Percentiles rank a stretch among this genome's conserved stretches.
These are phyloP conservation scores for Sesia apiformis DNA, from an alignment of 2,888 invertebrate genomes.

Conservation along the genomic window DNA sequence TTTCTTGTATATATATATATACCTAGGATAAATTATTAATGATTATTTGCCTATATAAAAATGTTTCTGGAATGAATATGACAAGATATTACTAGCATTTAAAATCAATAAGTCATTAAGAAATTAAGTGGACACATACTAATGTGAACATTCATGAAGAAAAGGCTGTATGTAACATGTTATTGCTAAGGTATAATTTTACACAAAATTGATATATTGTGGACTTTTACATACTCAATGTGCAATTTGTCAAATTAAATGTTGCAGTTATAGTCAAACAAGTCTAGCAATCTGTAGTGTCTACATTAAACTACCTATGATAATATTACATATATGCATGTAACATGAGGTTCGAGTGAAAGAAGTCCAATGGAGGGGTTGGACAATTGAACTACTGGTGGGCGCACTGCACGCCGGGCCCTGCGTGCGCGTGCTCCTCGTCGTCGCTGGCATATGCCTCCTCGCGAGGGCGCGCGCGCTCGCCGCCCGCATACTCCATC, in stretches of 20 bases:
- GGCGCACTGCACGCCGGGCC: conserved; percentile 84
- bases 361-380: conserved; percentile 21
- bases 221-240: neutral
- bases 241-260: neutral
- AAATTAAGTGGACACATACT: too few species aligned
- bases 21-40: too few species aligned
- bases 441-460: conserved; percentile 84
- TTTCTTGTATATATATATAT: too few species aligned
- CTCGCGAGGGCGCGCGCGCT: conserved; percentile 69
- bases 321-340: conserved; percentile 38
- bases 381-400: conserved; percentile 79
- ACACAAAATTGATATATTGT: too few species aligned
- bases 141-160: too few species aligned
- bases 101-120: too few species aligned
- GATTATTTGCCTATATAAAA: too few species aligned
- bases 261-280: conserved; percentile 4
- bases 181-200: too few species aligned
- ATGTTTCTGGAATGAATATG: too few species aligned
- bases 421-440: conserved; percentile 71
- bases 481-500: conserved; percentile 81
- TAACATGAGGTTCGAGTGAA: conserved; percentile 53
- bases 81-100: too few species aligned
- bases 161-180: too few species aligned
- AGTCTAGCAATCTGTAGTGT: conserved; percentile 28
- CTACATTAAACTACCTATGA: conserved; percentile 50